phyloP scores from a whole-genome alignment of 1,140 invertebrate species.

The Asbolus verrucosus region DNA sequence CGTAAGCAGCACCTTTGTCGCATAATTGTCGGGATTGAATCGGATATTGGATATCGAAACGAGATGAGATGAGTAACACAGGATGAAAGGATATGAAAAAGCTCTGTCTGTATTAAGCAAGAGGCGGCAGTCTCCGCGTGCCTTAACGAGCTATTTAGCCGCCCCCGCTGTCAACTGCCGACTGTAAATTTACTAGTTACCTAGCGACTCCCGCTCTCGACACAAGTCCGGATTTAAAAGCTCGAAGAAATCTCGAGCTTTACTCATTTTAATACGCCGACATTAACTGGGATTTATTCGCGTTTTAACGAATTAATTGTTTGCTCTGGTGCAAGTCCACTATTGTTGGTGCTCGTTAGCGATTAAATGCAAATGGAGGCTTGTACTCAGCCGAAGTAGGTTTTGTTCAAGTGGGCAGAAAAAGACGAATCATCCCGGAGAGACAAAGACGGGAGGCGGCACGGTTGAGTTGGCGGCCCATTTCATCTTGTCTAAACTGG shows the following conservation, averaged over 20 bases:
- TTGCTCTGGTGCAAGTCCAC: constrained; percentile 1
- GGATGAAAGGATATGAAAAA: constrained; percentile 48
- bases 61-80: constrained; percentile 44
- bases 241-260: constrained; percentile 5
- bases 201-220: constrained; percentile 21
- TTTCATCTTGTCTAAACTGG: constrained; percentile 49
- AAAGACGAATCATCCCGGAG: constrained; percentile 47
- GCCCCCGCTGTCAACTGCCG: constrained; percentile 49
- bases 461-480: constrained; percentile 44
- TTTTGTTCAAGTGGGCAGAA: constrained; percentile 43
- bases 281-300: constrained; percentile 17
- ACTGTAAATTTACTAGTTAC: constrained; percentile 51
- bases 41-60: constrained; percentile 51
- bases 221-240: constrained; percentile 22
- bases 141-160: constrained; percentile 54
- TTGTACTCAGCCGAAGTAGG: constrained; percentile 1
- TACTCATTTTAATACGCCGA: constrained; percentile 4
- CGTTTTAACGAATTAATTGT: constrained; percentile 8
- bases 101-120: constrained; percentile 42
- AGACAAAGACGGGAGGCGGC: constrained; percentile 41
- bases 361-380: constrained; percentile 37
- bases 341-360: constrained; percentile 14
- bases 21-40: constrained; percentile 47
- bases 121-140: constrained; percentile 47
- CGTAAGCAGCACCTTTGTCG: constrained; percentile 45